Conservation (phyloP, 1,140 invertebrate genomes). For the Heliconius himera region DNA sequence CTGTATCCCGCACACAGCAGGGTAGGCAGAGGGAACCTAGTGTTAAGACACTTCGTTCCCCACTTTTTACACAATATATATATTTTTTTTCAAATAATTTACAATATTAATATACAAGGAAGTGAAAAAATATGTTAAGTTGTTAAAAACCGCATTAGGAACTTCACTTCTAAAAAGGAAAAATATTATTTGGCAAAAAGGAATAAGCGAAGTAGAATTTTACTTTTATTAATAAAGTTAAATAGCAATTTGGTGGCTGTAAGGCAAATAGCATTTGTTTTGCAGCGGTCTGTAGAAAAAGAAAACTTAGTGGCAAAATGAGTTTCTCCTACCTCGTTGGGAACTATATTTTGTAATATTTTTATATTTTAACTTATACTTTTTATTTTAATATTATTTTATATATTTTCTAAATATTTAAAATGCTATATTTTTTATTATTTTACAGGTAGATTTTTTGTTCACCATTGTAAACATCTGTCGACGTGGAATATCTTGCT, state of each 20-base stretch:
- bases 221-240: slow-evolving; percentile 31
- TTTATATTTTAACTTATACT: slow-evolving; percentile 2
- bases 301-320: slow-evolving; percentile 19
- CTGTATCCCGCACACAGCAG: too few relatives aligned
- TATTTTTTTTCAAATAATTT: neutral
- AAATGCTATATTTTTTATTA: neutral
- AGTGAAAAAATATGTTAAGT: neutral
- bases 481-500: too few relatives aligned
- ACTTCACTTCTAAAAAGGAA: neutral
- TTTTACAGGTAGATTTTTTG: neutral
- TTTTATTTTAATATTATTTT: neutral
- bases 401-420: neutral
- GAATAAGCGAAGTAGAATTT: slow-evolving; percentile 18
- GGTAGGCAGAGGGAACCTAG: too few relatives aligned
- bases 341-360: slow-evolving; percentile 11
- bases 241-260: slow-evolving; percentile 26
- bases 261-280: slow-evolving; percentile 27
- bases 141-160: neutral
- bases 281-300: slow-evolving; percentile 18
- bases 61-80: too few relatives aligned
- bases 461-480: too few relatives aligned
- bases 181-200: slow-evolving; percentile 15
- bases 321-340: slow-evolving; percentile 18
- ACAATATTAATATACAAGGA: neutral
- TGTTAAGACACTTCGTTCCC: too few relatives aligned